These are phyloP conservation scores for Gallinago media DNA, from an alignment of 2,113 vertebrate genomes.

Conservation along the genomic window DNA sequence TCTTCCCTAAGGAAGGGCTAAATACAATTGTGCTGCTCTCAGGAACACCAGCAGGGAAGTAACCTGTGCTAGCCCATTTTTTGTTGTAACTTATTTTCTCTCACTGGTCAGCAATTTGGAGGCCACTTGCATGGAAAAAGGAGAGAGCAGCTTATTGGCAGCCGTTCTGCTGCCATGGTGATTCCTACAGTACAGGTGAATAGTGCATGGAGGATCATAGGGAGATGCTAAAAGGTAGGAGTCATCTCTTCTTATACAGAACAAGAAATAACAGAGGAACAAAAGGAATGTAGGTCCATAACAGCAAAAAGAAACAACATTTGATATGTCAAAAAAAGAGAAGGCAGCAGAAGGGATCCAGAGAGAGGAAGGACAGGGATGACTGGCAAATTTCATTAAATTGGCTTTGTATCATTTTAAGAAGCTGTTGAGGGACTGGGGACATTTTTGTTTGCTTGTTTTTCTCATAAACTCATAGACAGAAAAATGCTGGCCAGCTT, in stretches of 20 bases:
- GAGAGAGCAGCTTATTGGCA: background rate
- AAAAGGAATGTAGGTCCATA: background rate
- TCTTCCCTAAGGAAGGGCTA: background rate
- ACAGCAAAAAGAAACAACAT: background rate
- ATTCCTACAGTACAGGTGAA: constrained; percentile 6
- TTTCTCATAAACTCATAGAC: background rate
- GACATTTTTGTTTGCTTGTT: background rate
- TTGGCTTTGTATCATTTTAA: background rate
- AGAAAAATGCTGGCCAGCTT: background rate
- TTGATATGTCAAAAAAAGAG: background rate
- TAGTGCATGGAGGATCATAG: background rate
- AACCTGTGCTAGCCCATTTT: background rate
- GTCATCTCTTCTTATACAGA: background rate
- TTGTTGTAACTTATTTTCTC: constrained; percentile 44
- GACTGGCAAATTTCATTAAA: background rate
- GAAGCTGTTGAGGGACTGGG: background rate
- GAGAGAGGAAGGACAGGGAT: background rate
- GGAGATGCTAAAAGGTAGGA: background rate
- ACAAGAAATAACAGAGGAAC: background rate
- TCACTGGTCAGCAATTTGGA: constrained; percentile 50
- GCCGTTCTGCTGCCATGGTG: constrained; percentile 5
- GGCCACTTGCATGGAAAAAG: constrained; percentile 8
- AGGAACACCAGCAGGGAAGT: background rate
- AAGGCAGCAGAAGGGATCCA: background rate
- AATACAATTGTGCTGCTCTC: background rate